Conservation (phyloP, 2,113 vertebrate species). For the Pachypanchax playfairii region DNA sequence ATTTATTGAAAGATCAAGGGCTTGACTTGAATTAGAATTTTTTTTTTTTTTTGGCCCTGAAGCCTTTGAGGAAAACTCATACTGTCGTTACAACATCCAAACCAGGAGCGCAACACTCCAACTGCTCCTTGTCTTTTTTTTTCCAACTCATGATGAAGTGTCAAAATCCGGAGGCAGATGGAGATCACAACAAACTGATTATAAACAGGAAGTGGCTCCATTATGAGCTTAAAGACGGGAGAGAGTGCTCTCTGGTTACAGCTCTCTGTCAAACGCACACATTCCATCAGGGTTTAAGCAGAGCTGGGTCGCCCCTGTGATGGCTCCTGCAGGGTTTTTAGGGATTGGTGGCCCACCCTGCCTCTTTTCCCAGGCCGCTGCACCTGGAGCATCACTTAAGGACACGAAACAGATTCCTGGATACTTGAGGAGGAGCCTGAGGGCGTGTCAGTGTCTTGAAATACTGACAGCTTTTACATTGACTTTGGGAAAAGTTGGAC, state of each 20-base stretch:
- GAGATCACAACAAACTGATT: slow-evolving; percentile 77
- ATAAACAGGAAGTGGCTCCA: slow-evolving; percentile 79
- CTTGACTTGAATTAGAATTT: slow-evolving; percentile 23
- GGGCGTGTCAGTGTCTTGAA: slow-evolving; percentile 28
- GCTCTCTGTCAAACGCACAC: slow-evolving; percentile 69
- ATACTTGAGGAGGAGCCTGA: slow-evolving; percentile 23
- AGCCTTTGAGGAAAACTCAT: slow-evolving; percentile 38
- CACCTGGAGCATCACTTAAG: slow-evolving; percentile 41
- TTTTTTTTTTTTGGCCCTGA: neutral
- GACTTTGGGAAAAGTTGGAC: slow-evolving; percentile 44
- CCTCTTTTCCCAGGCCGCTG: slow-evolving; percentile 27
- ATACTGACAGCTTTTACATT: slow-evolving; percentile 47
- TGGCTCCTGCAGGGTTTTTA: slow-evolving; percentile 65
- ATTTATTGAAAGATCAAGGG: slow-evolving; percentile 10
- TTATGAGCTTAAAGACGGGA: slow-evolving; percentile 76
- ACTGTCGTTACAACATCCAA: slow-evolving; percentile 39
- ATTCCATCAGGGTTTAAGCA: slow-evolving; percentile 76
- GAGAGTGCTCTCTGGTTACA: slow-evolving; percentile 76
- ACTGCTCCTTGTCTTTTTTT: slow-evolving; percentile 5
- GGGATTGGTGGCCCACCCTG: slow-evolving; percentile 51
- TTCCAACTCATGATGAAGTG: slow-evolving; percentile 63
- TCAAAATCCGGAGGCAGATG: slow-evolving; percentile 60
- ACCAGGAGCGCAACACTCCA: slow-evolving; percentile 44
- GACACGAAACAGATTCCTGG: slow-evolving; percentile 22
- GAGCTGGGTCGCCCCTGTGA: slow-evolving; percentile 54